A percentile compares a stretch with the other conserved stretches of the same genome.
These are phyloP conservation scores for Falco punctatus DNA, from an alignment of 2,113 vertebrate species.

Conservation along the genomic window DNA sequence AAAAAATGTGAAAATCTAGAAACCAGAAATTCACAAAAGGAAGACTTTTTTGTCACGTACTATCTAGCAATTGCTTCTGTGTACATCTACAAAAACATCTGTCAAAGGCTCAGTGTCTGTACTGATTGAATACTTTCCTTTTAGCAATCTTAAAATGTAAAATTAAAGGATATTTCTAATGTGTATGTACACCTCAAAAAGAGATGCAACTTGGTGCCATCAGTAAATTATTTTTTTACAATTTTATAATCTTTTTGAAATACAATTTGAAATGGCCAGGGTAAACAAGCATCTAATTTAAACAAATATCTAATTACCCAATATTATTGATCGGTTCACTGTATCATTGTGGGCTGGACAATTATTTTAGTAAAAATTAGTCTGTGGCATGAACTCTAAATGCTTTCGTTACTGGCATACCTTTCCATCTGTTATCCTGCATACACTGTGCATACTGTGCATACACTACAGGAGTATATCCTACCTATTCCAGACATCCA, in stretches of 20 bases:
- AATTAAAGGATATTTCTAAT: not conserved
- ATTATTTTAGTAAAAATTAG: not conserved
- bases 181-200: not conserved
- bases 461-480: not conserved
- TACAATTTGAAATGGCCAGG: not conserved
- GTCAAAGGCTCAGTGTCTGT: not conserved
- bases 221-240: not conserved
- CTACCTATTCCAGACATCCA: conserved; percentile 9
- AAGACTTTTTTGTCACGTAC: not conserved
- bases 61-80: not conserved
- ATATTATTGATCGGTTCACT: not conserved
- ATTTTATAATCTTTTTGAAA: not conserved
- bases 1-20: not conserved
- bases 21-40: not conserved
- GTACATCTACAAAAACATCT: not conserved
- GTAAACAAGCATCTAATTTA: not conserved
- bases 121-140: not conserved
- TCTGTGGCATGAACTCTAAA: not conserved
- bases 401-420: not conserved
- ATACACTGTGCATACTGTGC: not conserved
- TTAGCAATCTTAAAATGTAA: not conserved
- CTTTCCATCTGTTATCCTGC: not conserved
- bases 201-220: not conserved
- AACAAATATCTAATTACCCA: not conserved
- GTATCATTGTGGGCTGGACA: rapidly evolving